Evolutionary conservation across 2,797 vertebrate genomes (phyloP).

Genomic region (Podargus strigoides): DNA sequence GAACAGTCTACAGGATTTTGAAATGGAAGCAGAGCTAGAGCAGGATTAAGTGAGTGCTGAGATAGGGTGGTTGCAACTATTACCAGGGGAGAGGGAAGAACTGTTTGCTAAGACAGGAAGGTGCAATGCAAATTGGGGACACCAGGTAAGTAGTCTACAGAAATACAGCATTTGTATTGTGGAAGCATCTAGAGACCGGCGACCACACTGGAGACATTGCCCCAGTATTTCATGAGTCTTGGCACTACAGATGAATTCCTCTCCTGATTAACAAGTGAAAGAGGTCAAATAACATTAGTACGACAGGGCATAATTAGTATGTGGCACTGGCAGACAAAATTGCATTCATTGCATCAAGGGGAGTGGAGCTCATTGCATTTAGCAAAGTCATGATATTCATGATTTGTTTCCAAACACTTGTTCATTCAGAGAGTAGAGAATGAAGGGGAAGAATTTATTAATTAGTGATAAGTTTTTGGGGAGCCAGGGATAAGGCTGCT

Average conservation of each 20-base stretch:
- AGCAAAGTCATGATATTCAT: not conserved
- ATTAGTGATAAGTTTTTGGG: not conserved
- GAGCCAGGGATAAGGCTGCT: not conserved
- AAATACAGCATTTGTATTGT: not conserved
- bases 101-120: not conserved
- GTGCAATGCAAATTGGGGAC: rapidly evolving
- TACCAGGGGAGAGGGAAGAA: not conserved
- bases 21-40: not conserved
- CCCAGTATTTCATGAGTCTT: not conserved
- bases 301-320: not conserved
- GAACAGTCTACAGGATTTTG: not conserved
- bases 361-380: not conserved
- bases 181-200: not conserved
- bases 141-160: not conserved
- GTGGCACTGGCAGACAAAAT: not conserved
- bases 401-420: not conserved
- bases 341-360: rapidly evolving
- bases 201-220: not conserved
- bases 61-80: not conserved
- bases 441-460: not conserved
- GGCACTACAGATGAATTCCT: not conserved
- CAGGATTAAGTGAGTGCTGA: not conserved
- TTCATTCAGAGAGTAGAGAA: not conserved
- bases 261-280: not conserved
- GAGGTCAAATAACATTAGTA: not conserved